Conservation (phyloP, 2,888 invertebrate species). For the Aromia moschata region DNA sequence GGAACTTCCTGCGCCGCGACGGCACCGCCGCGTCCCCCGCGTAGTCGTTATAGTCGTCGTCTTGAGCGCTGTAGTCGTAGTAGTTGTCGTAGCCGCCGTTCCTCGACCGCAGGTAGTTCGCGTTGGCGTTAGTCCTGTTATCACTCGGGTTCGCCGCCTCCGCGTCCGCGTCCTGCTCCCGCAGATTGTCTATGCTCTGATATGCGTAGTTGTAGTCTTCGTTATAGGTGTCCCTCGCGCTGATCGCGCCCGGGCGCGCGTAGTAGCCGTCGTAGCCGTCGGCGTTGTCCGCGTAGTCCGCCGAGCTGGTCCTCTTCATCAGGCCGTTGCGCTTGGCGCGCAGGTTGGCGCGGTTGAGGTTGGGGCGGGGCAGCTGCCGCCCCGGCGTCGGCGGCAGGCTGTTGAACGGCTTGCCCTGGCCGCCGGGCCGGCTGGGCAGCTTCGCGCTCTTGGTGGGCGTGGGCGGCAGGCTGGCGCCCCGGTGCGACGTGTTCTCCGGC, state of each 20-base stretch:
- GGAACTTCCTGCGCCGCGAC: conserved; percentile 52
- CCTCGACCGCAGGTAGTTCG: conserved; percentile 40
- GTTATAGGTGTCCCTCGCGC: conserved; percentile 66
- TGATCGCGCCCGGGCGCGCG: conserved; percentile 57
- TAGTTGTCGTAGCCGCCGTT: conserved; percentile 47
- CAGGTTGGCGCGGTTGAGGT: conserved; percentile 57
- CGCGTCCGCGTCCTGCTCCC: conserved; percentile 52
- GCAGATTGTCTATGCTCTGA: conserved; percentile 71
- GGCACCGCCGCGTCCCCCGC: conserved; percentile 21
- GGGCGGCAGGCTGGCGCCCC: conserved; percentile 62
- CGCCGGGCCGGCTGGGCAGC: conserved; percentile 46
- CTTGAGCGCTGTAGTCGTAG: conserved; percentile 52
- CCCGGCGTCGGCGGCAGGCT: conserved; percentile 68
- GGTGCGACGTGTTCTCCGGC: conserved; percentile 55
- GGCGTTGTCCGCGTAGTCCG: conserved; percentile 57
- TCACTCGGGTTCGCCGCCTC: conserved; percentile 36
- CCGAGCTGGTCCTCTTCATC: conserved; percentile 60
- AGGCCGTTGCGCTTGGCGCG: conserved; percentile 56
- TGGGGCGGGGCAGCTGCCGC: conserved; percentile 65
- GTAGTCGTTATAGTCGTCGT: conserved; percentile 46
- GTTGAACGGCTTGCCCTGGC: conserved; percentile 44
- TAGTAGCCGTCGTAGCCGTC: conserved; percentile 61
- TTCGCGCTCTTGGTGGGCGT: conserved; percentile 62
- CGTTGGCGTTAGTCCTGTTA: conserved; percentile 35
- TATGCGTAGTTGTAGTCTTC: conserved; percentile 78